Percentiles rank a stretch among this genome's conserved stretches.
Evolutionary conservation across 2,888 invertebrate species (phyloP).

Genomic region (Synanthedon formicaeformis): DNA sequence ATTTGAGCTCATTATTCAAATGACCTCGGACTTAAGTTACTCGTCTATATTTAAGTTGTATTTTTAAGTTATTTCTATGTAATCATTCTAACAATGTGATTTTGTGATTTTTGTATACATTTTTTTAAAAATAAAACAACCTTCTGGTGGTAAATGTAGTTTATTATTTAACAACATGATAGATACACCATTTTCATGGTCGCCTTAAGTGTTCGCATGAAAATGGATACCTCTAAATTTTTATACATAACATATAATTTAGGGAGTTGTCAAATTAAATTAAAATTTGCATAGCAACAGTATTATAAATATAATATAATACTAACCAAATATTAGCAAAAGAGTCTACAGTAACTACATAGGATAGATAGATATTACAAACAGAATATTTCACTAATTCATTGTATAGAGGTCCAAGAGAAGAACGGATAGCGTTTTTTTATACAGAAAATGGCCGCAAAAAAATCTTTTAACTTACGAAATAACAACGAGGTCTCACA

Average conservation of each 20-base stretch:
- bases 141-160: constrained; percentile 76
- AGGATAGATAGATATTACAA: background rate
- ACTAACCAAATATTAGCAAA: constrained; percentile 34
- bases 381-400: background rate
- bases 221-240: constrained; percentile 68
- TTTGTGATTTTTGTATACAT: background rate
- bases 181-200: constrained; percentile 65
- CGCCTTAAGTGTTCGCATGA: constrained; percentile 45
- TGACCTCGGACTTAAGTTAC: no score
- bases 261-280: constrained; percentile 49
- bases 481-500: constrained; percentile 56
- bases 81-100: background rate
- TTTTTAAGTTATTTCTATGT: background rate
- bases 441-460: constrained; percentile 22
- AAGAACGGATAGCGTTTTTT: constrained; percentile 17
- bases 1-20: no score
- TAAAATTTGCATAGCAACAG: constrained; percentile 55
- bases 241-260: constrained; percentile 59
- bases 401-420: background rate
- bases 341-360: constrained; percentile 46
- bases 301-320: constrained; percentile 10
- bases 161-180: constrained; percentile 75
- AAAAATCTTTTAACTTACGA: constrained; percentile 32
- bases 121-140: constrained; percentile 42
- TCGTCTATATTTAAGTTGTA: background rate